Evolutionary conservation across 1,140 invertebrate species (phyloP).

Genomic region (Saccostrea glomerata): DNA sequence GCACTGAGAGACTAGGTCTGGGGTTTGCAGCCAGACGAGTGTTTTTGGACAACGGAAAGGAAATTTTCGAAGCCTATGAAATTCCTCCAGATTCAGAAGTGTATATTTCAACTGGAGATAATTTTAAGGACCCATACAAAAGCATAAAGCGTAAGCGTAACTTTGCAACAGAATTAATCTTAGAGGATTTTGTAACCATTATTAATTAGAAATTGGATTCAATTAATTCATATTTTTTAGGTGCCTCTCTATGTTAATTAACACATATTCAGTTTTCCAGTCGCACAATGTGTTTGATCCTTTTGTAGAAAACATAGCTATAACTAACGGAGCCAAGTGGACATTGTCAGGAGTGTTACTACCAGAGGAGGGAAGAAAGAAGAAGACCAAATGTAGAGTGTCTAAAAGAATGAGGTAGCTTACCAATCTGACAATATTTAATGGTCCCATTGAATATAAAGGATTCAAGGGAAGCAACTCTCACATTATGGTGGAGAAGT

Average conservation of each 20-base stretch:
- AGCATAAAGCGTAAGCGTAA: slow-evolving; percentile 70
- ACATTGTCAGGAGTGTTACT: slow-evolving; percentile 75
- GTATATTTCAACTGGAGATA: slow-evolving; percentile 78
- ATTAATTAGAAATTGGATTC: no score
- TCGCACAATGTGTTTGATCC: not conserved
- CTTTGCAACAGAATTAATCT: not conserved
- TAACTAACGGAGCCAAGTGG: slow-evolving; percentile 72
- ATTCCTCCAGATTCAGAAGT: slow-evolving; percentile 73
- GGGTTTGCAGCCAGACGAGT: slow-evolving; percentile 77
- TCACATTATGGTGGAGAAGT: not conserved
- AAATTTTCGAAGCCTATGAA: slow-evolving; percentile 72
- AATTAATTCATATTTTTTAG: no score
- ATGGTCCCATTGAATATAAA: not conserved
- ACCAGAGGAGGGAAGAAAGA: slow-evolving; percentile 69
- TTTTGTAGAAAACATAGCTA: slow-evolving; percentile 69
- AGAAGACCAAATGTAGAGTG: slow-evolving; percentile 67
- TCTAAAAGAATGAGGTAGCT: slow-evolving; percentile 75
- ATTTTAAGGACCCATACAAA: slow-evolving; percentile 75
- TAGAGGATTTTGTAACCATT: not conserved
- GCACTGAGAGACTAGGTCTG: slow-evolving; percentile 76
- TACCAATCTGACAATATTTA: not conserved
- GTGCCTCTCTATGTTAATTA: no score
- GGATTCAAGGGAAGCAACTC: not conserved
- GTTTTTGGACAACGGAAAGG: slow-evolving; percentile 76
- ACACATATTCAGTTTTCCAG: no score